phyloP scores from a whole-genome alignment of 2,113 vertebrate genomes.

The Sprattus sprattus region DNA sequence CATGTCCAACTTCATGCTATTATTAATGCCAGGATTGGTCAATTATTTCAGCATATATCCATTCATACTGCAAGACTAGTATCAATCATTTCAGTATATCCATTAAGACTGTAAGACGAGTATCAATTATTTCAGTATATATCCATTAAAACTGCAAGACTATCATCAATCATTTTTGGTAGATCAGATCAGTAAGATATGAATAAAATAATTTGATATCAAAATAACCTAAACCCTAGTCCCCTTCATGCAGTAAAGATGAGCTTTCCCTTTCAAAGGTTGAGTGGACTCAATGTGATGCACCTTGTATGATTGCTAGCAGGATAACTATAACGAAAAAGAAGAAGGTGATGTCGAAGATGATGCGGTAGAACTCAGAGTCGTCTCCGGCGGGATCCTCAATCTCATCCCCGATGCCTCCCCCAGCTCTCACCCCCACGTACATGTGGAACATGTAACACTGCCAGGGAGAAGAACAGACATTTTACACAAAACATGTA shows the following conservation, averaged over 20 bases:
- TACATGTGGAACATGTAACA: conserved; percentile 99
- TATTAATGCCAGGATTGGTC: background rate
- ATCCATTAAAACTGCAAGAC: too few species aligned
- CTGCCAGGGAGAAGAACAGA: conserved; percentile 56
- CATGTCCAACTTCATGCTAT: background rate
- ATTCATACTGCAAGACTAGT: too few species aligned
- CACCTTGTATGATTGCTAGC: conserved; percentile 96
- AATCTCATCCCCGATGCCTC: conserved; percentile 94
- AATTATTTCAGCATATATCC: background rate
- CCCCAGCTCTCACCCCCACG: conserved; percentile 89
- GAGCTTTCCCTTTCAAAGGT: conserved; percentile 24
- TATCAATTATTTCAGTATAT: too few species aligned
- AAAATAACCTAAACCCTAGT: conserved; percentile 26
- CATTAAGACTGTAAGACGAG: too few species aligned
- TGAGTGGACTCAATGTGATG: conserved; percentile 23
- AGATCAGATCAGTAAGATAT: too few species aligned
- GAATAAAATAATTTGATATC: background rate
- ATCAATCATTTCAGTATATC: too few species aligned
- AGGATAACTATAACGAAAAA: conserved; percentile 98
- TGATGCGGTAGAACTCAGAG: conserved; percentile 90
- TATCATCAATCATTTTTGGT: too few species aligned
- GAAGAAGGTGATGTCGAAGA: conserved; percentile 98
- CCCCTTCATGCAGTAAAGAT: conserved; percentile 47
- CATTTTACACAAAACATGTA: conserved; percentile 79
- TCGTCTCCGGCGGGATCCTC: conserved; percentile 94